These are phyloP conservation scores for Thunnus albacares DNA, from an alignment of 2,797 vertebrate species.

Conservation along the genomic window DNA sequence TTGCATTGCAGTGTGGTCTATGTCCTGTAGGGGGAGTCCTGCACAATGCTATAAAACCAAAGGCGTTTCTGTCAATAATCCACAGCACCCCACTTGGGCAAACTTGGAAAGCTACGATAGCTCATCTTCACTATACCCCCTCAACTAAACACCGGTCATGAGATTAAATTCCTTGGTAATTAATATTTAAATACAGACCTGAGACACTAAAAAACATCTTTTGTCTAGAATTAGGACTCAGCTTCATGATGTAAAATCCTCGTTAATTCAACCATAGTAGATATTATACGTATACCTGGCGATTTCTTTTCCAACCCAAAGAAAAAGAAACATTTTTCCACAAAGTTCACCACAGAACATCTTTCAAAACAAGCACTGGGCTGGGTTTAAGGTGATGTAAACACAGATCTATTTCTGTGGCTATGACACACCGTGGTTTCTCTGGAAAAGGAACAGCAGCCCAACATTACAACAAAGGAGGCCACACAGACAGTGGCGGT, in stretches of 20 bases:
- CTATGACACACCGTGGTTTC: conserved; percentile 85
- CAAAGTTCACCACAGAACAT: conserved; percentile 81
- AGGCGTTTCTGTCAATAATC: neutral
- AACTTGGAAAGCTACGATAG: conserved; percentile 24
- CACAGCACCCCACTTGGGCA: conserved; percentile 6
- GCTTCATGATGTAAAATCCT: conserved; percentile 31
- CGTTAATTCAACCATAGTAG: conserved; percentile 51
- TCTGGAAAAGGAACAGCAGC: conserved; percentile 83
- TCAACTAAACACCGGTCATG: conserved; percentile 23
- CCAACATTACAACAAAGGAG: conserved; percentile 82
- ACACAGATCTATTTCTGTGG: conserved; percentile 85
- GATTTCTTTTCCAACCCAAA: conserved; percentile 75
- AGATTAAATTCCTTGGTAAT: conserved; percentile 32
- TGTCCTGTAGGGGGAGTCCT: conserved; percentile 80
- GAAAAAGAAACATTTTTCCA: conserved; percentile 79
- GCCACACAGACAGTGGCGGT: conserved; percentile 85
- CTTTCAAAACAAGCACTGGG: conserved; percentile 83
- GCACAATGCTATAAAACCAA: conserved; percentile 69
- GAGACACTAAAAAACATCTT: conserved; percentile 27
- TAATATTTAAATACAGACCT: conserved; percentile 16
- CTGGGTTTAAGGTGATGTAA: conserved; percentile 84
- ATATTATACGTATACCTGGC: conserved; percentile 71
- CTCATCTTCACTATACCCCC: conserved; percentile 20
- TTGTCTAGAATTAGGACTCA: conserved; percentile 42
- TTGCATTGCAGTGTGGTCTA: conserved; percentile 24